Base-by-base conservation (phyloP, 2,113 vertebrate genomes). In the Sinocyclocheilus anophthalmus region DNA sequence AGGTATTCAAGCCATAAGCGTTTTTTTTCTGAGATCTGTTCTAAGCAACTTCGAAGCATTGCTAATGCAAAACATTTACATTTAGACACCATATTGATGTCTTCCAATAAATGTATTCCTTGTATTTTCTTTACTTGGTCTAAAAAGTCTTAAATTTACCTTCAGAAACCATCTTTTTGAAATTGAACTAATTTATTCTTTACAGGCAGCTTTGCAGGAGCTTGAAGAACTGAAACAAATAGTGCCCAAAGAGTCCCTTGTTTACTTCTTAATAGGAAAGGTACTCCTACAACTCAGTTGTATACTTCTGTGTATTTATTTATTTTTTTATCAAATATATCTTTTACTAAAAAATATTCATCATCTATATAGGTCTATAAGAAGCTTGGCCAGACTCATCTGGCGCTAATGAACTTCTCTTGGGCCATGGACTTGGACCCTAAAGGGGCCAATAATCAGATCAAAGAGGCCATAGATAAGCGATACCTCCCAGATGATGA, bases 261-360 rank as follows among this genome's bases (percentile, higher is more conserved):
- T 99, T 95, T 99, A 99, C 95, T 99, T 99, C 94, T 97, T 99
- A 91, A 99, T 99, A 96, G 98, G 97, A 95, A 99, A 99, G 97
- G 98, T 99, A 77, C 26, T 20, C 3, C 6, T 55, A 55, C 50
- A 55, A n/a, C 42, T 24, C 5, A 75, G 22, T 13, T 48, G 22
- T n/a, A 11, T 77, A 33, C 14, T 33, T 33, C 30, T 55, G 48
- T 1, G 2, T 55, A 4, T 48, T 53, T 53, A 55, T 11, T 26
- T 3, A 14, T 55, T 53, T 77, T 11, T 50, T 3, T 48, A 53
- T 76, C 3, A 53, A 59, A 22, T n/a, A 22, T n/a, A n/a, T 59
- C 0, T 59, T 59, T 59, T 22, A 22, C 7, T 59, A n/a, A 59
- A 59, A 22, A 59, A 59, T 16, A 57, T 20, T 8, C 0, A 9